Conservation (phyloP, 2,888 invertebrate species). For the Subacronicta megacephala region DNA sequence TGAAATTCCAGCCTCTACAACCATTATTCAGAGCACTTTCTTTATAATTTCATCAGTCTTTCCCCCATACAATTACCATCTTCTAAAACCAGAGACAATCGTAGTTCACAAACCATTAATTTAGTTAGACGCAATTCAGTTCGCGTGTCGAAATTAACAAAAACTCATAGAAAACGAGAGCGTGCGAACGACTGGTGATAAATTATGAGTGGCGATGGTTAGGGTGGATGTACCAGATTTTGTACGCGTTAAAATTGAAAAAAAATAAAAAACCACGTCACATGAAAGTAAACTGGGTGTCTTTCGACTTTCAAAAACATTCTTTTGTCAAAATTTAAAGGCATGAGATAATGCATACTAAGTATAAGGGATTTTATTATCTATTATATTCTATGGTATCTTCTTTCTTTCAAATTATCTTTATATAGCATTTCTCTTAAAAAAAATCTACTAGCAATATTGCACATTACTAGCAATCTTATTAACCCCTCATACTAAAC, state of each 20-base stretch:
- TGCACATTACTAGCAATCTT: too few species aligned
- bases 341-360: too few species aligned
- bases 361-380: too few species aligned
- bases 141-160: constrained; percentile 66
- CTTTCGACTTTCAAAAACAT: too few species aligned
- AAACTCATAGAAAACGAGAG: constrained; percentile 69
- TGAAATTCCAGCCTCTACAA: not conserved
- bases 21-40: constrained; percentile 35
- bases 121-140: constrained; percentile 57
- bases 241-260: not conserved
- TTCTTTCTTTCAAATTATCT: too few species aligned
- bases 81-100: constrained; percentile 50
- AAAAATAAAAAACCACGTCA: too few species aligned
- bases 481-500: too few species aligned
- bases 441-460: too few species aligned
- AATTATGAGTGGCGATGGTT: constrained; percentile 37
- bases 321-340: too few species aligned
- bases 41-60: constrained; percentile 32
- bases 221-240: constrained; percentile 19
- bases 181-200: constrained; percentile 68
- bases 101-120: constrained; percentile 61
- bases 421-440: too few species aligned
- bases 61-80: constrained; percentile 37
- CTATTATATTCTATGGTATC: too few species aligned
- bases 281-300: too few species aligned